These are phyloP conservation scores for Pseudorasbora parva DNA, from an alignment of 2,113 vertebrate species.

Conservation along the genomic window DNA sequence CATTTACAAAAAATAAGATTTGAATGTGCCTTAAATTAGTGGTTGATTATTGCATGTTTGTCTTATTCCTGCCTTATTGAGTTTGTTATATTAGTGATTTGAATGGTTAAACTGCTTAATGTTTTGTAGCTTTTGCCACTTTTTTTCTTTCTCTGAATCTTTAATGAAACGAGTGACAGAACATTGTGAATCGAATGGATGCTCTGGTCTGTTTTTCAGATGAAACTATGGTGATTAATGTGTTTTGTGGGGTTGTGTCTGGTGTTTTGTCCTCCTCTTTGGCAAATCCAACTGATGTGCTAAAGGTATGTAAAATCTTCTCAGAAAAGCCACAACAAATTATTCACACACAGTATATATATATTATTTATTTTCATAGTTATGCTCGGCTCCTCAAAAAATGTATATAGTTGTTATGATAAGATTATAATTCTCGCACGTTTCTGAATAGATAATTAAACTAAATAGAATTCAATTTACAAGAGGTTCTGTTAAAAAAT, in stretches of 20 bases:
- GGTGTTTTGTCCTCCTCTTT: slow-evolving; percentile 93
- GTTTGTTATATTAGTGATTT: neutral
- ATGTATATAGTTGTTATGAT: too few relatives aligned
- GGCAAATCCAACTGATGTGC: slow-evolving; percentile 94
- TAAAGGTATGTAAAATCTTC: slow-evolving; percentile 83
- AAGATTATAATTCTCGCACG: too few relatives aligned
- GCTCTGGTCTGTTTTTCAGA: slow-evolving; percentile 75
- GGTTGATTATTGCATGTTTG: neutral
- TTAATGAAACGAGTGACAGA: neutral
- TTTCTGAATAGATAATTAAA: too few relatives aligned
- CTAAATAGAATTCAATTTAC: too few relatives aligned
- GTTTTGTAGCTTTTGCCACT: neutral
- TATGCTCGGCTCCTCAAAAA: too few relatives aligned
- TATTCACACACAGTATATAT: neutral
- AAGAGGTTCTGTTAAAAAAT: too few relatives aligned
- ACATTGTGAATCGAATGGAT: neutral
- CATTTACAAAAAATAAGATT: neutral
- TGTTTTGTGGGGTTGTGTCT: slow-evolving; percentile 94
- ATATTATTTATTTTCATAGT: too few relatives aligned
- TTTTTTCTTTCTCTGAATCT: too few relatives aligned
- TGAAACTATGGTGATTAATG: slow-evolving; percentile 93
- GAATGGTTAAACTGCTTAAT: neutral
- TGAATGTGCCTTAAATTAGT: neutral
- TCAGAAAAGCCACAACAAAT: neutral
- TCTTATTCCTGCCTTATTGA: neutral